Percentiles rank a stretch among this genome's conserved stretches.
Conservation (phyloP, 2,797 vertebrate species). For the Myotis planiceps region DNA sequence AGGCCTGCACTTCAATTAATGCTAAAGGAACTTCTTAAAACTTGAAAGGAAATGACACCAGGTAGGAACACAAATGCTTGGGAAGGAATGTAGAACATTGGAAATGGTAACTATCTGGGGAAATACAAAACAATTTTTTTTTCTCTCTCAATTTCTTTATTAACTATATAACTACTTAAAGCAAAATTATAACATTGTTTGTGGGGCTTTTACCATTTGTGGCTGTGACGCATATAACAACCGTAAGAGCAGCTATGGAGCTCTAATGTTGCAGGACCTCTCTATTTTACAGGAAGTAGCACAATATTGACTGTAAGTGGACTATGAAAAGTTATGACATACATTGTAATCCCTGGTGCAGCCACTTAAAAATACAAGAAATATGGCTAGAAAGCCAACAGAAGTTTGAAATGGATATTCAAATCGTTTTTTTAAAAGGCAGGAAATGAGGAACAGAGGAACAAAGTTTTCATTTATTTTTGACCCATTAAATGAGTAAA, state of each 20-base stretch:
- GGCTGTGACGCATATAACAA: background rate
- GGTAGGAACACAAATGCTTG: background rate
- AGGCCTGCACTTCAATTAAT: background rate
- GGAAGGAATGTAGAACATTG: background rate
- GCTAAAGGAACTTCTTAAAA: background rate
- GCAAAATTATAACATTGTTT: background rate
- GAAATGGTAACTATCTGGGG: background rate
- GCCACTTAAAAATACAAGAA: background rate
- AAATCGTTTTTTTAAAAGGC: conserved; percentile 48
- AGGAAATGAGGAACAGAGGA: conserved; percentile 61
- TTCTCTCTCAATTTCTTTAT: background rate
- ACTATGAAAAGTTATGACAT: background rate
- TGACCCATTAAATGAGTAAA: conserved; percentile 10
- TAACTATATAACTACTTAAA: background rate
- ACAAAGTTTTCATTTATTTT: conserved; percentile 30
- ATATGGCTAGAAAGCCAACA: background rate
- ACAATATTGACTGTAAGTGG: background rate
- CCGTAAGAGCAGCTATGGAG: rapidly evolving
- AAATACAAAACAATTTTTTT: background rate
- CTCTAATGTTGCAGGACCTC: background rate
- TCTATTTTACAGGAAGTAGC: background rate
- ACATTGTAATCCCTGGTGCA: conserved; percentile 1
- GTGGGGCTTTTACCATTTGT: background rate
- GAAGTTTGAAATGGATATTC: conserved; percentile 16
- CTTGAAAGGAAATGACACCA: background rate